phyloP scores from a whole-genome alignment of 2,797 vertebrate genomes.

The Gastrophryne carolinensis region DNA sequence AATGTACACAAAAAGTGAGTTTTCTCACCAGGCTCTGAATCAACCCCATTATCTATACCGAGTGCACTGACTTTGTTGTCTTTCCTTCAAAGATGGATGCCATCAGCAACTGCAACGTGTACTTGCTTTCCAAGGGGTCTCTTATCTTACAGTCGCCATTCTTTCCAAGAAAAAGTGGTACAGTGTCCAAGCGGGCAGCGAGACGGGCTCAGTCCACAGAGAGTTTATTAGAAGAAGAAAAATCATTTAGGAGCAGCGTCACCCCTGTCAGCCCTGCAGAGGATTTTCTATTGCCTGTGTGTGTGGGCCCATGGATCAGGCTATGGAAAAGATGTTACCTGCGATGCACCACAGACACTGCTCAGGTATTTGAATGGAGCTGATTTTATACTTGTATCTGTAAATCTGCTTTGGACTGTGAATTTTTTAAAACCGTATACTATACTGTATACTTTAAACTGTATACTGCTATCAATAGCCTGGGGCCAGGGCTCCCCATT shows the following conservation, averaged over 20 bases:
- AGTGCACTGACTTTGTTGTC: not conserved
- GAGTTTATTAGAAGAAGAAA: slow-evolving; percentile 74
- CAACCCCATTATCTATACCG: not conserved
- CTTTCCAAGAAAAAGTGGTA: slow-evolving; percentile 80
- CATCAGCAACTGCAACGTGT: slow-evolving; percentile 61
- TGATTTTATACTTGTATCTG: too few species aligned
- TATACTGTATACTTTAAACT: too few species aligned
- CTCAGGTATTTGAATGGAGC: slow-evolving; percentile 71
- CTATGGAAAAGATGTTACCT: slow-evolving; percentile 92
- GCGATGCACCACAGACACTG: slow-evolving; percentile 75
- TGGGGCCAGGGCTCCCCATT: too few species aligned
- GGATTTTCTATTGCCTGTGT: slow-evolving; percentile 76
- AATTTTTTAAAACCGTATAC: too few species aligned
- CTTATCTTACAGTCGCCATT: slow-evolving; percentile 78
- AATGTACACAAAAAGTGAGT: too few species aligned
- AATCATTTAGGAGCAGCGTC: slow-evolving; percentile 66
- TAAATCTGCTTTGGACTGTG: too few species aligned
- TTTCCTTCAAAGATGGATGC: slow-evolving; percentile 61
- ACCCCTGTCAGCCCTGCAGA: not conserved
- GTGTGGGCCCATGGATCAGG: slow-evolving; percentile 77
- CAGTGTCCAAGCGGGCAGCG: slow-evolving; percentile 72
- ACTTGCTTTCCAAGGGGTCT: slow-evolving; percentile 76
- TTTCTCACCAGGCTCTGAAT: too few species aligned
- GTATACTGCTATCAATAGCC: too few species aligned
- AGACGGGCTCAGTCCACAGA: slow-evolving; percentile 74